Evolutionary conservation across 1,140 invertebrate genomes (phyloP).

Genomic region (Heliconius himera): DNA sequence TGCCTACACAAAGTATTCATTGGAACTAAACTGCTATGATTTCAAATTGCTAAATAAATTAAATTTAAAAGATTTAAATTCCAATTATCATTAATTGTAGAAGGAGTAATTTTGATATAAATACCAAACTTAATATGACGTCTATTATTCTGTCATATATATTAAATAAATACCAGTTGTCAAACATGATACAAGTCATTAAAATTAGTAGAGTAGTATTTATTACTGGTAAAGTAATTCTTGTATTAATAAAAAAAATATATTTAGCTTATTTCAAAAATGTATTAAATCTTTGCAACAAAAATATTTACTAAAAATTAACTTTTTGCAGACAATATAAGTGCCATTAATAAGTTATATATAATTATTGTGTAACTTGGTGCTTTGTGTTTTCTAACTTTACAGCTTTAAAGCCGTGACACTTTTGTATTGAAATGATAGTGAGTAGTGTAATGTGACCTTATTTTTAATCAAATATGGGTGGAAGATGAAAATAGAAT

Average conservation of each 20-base stretch:
- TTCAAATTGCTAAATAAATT: not conserved
- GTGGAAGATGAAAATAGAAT: not conserved
- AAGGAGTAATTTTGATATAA: no score
- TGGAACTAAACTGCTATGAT: not conserved
- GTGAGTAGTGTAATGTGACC: not conserved
- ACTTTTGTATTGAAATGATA: not conserved
- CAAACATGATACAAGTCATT: no score
- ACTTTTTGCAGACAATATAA: not conserved
- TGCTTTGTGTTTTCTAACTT: not conserved
- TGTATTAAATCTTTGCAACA: no score
- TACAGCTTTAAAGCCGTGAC: constrained; percentile 7
- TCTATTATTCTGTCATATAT: no score
- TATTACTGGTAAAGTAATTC: no score
- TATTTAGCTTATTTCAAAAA: no score
- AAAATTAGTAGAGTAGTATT: no score
- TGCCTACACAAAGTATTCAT: not conserved
- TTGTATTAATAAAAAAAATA: no score
- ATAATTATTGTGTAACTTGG: not conserved
- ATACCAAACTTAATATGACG: no score
- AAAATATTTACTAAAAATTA: not conserved
- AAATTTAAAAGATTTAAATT: not conserved
- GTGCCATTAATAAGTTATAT: not conserved
- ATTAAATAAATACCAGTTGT: no score
- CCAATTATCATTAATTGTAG: not conserved
- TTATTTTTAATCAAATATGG: not conserved